Evolutionary conservation across 2,888 invertebrate species (phyloP).

Genomic region (Cyrtodaria siliqua): DNA sequence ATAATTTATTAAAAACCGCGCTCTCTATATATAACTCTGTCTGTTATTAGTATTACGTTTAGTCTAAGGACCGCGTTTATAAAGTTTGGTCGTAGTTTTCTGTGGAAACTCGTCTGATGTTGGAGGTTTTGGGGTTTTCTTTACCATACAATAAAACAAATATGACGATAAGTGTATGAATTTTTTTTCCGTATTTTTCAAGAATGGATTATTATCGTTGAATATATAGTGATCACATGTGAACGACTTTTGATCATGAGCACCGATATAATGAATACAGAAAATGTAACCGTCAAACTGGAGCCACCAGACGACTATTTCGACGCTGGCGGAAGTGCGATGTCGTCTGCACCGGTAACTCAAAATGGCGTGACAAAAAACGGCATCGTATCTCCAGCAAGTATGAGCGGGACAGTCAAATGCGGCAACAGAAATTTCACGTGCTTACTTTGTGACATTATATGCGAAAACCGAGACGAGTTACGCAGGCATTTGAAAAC

Average conservation of each 20-base stretch:
- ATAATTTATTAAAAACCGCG: slow-evolving; percentile 64
- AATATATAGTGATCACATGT: too few species aligned
- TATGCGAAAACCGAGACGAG: slow-evolving; percentile 59
- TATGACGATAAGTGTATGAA: too few species aligned
- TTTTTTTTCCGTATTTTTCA: too few species aligned
- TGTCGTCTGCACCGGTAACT: slow-evolving; percentile 19
- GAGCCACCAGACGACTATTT: slow-evolving; percentile 49
- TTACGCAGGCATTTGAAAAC: slow-evolving; percentile 60
- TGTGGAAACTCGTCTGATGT: too few species aligned
- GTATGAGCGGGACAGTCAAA: not conserved
- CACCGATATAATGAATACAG: slow-evolving; percentile 24
- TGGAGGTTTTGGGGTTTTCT: too few species aligned
- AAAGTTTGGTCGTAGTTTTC: not conserved
- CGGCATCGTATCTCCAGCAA: not conserved
- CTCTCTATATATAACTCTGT: slow-evolving; percentile 52
- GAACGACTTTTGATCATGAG: too few species aligned
- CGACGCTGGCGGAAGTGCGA: slow-evolving; percentile 6
- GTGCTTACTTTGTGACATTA: slow-evolving; percentile 67
- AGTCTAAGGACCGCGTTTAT: slow-evolving; percentile 3
- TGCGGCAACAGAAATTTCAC: slow-evolving; percentile 50
- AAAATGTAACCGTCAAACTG: slow-evolving; percentile 45
- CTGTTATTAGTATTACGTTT: slow-evolving; percentile 13
- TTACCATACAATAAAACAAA: too few species aligned
- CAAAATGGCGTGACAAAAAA: slow-evolving; percentile 16
- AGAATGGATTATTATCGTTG: too few species aligned